Evolutionary conservation across 2,113 vertebrate species (phyloP).

Genomic region (Sialia sialis): DNA sequence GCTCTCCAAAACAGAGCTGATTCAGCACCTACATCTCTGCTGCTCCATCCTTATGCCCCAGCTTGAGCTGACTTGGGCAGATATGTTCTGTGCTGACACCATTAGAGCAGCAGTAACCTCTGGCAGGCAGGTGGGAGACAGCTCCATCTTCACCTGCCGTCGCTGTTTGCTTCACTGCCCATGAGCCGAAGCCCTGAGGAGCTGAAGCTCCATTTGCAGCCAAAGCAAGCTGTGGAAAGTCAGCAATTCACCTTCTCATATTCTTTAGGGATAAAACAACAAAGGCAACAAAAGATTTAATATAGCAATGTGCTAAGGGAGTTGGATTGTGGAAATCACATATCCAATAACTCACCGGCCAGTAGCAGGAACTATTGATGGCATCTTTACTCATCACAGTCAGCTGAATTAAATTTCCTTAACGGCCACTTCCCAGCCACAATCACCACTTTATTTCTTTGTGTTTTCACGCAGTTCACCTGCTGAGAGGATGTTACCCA

Average conservation of each 20-base stretch:
- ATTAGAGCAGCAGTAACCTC: conserved; percentile 23
- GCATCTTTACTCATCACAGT: background rate
- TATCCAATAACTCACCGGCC: background rate
- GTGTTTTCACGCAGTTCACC: background rate
- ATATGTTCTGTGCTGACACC: background rate
- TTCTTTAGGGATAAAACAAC: conserved; percentile 26
- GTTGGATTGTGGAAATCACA: background rate
- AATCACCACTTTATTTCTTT: conserved; percentile 1
- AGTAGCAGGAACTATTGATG: background rate
- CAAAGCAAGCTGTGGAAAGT: background rate
- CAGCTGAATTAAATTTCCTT: conserved; percentile 5
- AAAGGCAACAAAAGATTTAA: conserved; percentile 8
- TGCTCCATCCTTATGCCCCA: background rate
- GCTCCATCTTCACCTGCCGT: background rate
- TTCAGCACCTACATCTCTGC: background rate
- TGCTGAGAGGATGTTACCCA: background rate
- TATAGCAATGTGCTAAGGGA: background rate
- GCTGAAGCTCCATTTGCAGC: conserved; percentile 45
- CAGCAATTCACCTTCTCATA: conserved; percentile 6
- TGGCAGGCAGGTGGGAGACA: conserved; percentile 50
- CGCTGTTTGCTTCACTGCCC: conserved; percentile 15
- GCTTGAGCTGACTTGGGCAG: background rate
- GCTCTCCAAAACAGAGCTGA: background rate
- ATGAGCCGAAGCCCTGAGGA: conserved; percentile 5
- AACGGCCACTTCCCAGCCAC: background rate